These are phyloP conservation scores for Apotomis betuletana DNA, from an alignment of 2,888 invertebrate species.

Conservation along the genomic window DNA sequence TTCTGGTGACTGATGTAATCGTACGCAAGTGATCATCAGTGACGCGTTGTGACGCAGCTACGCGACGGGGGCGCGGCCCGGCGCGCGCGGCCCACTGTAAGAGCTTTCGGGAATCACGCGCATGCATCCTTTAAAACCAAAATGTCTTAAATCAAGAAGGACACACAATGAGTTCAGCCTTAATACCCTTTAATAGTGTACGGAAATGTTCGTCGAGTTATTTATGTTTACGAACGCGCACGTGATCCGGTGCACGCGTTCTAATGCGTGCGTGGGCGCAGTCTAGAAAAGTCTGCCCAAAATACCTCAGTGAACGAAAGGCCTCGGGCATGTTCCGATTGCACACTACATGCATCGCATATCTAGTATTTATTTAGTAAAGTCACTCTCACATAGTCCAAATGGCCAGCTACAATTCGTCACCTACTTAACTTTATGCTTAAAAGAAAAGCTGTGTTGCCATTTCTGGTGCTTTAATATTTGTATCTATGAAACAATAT, in stretches of 20 bases:
- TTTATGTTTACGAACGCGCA: conserved; percentile 57
- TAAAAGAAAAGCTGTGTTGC: too few species aligned
- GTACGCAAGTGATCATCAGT: conserved; percentile 28
- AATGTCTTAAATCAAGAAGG: conserved; percentile 5
- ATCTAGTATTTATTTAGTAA: too few species aligned
- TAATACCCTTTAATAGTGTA: neutral
- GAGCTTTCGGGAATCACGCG: conserved; percentile 48
- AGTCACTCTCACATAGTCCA: too few species aligned
- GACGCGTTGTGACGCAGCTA: conserved; percentile 34
- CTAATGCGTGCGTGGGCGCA: conserved; percentile 43
- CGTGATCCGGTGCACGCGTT: conserved; percentile 69
- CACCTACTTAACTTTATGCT: too few species aligned
- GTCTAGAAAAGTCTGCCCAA: conserved; percentile 30
- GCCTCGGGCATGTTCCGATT: neutral
- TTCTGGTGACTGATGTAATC: conserved; percentile 47
- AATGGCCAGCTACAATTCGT: too few species aligned
- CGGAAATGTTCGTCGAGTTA: conserved; percentile 25
- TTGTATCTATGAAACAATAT: too few species aligned
- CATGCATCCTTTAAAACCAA: conserved; percentile 36
- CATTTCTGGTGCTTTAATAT: too few species aligned
- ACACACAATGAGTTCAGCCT: neutral
- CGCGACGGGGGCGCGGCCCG: conserved; percentile 34
- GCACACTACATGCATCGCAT: neutral
- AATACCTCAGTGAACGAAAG: conserved; percentile 8
- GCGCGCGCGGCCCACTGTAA: neutral